Evolutionary conservation across 2,888 invertebrate genomes (phyloP), one percentile per base, ranked within the genome.

Genomic region (Spatulosminthurus flaviceps): DNA sequence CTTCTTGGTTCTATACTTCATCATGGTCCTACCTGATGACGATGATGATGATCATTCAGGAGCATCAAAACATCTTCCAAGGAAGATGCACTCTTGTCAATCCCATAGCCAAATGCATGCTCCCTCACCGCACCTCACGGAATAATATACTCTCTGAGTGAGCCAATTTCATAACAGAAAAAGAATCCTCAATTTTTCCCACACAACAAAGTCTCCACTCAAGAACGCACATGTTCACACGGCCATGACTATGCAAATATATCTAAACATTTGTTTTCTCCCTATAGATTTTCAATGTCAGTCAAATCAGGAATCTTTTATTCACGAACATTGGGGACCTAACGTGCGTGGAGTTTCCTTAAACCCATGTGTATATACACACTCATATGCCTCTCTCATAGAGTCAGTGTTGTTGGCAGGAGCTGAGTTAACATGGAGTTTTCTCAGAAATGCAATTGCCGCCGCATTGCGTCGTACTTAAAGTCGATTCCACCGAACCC

Each of bases 121-220:
- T 19, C 51, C 1, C 51, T 51, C 13, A 41, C 1, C 51, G 51
- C 51, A n/a, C n/a, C n/a, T n/a, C n/a, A n/a, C 4, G 51, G 51
- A 4, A 51, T 51, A 51, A n/a, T 24, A 42, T 72, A n/a, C n/a
- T n/a, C n/a, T n/a, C n/a, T n/a, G n/a, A n/a, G n/a, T 72, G 71
- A 24, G 43, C 71, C 42, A 72, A 72, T 72, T 72, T 72, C 24
- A 43, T 72, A 72, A 72, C 42, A 51, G 9, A 51, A 72, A 72
- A 72, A 72, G 42, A 42, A 42, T 24, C 42, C 43, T 24, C 13
- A 21, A 34, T 41, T 72, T 72, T 72, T 72, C 71, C 71, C 71
- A 72, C 71, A 42, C 67, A 28, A 28, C 67, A n/a, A n/a, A n/a
- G 5, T 28, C 28, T 67, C 28, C 67, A 13, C 13, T 13, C 34